Conservation (phyloP, 2,113 vertebrate genomes). For the Gadus macrocephalus region DNA sequence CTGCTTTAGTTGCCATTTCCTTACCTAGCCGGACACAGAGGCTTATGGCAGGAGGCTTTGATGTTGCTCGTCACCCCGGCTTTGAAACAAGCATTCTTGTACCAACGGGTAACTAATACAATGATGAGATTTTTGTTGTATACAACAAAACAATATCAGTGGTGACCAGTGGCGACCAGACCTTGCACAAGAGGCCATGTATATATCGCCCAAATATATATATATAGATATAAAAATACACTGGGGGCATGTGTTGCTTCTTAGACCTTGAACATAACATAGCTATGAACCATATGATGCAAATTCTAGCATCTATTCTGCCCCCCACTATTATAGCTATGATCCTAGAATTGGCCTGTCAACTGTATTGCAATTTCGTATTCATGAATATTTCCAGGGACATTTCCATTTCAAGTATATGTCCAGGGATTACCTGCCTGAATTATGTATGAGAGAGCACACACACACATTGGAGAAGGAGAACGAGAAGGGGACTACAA, state of each 20-base stretch:
- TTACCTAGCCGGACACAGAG: conserved; percentile 24
- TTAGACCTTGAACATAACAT: too few species aligned
- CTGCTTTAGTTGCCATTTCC: neutral
- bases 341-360: conserved; percentile 46
- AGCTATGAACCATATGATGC: conserved; percentile 5
- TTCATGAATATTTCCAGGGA: conserved; percentile 61
- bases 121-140: too few species aligned
- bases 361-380: conserved; percentile 56
- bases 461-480: conserved; percentile 15
- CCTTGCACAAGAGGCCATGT: too few species aligned
- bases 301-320: conserved; percentile 32
- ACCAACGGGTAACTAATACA: too few species aligned
- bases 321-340: neutral
- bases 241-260: too few species aligned
- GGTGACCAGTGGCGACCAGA: too few species aligned
- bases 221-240: too few species aligned
- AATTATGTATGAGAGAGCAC: conserved; percentile 48
- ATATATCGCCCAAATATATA: too few species aligned
- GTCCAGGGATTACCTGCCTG: conserved; percentile 53
- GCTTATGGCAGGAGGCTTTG: conserved; percentile 25
- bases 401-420: conserved; percentile 45
- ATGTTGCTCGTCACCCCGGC: conserved; percentile 3
- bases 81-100: conserved; percentile 5
- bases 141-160: too few species aligned
- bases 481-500: neutral